Evolutionary conservation across 2,888 invertebrate species (phyloP), one percentile per base, ranked within the genome.

Genomic region (Drosophila multiciliata): DNA sequence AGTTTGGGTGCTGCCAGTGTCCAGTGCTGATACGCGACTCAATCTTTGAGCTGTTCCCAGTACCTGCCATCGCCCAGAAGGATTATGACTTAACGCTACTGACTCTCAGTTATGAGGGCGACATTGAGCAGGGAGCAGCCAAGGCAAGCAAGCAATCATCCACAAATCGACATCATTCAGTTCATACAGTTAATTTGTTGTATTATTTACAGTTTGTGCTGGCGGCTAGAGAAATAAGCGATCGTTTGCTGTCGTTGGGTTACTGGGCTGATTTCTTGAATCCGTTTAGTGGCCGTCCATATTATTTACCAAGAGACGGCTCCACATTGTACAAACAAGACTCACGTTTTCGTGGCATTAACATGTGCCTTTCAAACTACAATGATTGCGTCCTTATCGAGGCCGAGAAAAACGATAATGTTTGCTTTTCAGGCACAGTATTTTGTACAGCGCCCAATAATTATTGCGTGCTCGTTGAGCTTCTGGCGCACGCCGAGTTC

Each of bases 211-310:
- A 97, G 96, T 98, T 97, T 93, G 95, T 97, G 55, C 93, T 96
- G 70, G 95, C 96, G 49, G 97, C 97, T 3, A 95, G 95, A 78
- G 96, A 96, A 80, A 95, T 98, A 65, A 96, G 97, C 91, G 93
- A 94, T 61, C 95, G 96, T 66, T 92, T 98, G 42, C 94, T 95
- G 72, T 94, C 94, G 68, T 94, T 95, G 62, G 97, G 97, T 15
- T 97, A 95, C 91, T 98, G 98, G 98, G 97, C 97, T 0, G 98
- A 98, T 91, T 98, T 98, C 90, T 95, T 98, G 80, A 98, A 98
- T 92, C 98, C 98, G 1, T 96, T 96, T 74, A 97, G 96, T 71
- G 98, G 98, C 0, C 95, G 96, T 78, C 97, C 97, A 57, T 96
- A 95, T 90, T 94, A 95, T 66, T 95, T 95, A 64, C 94, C 95